phyloP scores from a whole-genome alignment of 2,888 invertebrate species.

The Protodeltote pygarga region DNA sequence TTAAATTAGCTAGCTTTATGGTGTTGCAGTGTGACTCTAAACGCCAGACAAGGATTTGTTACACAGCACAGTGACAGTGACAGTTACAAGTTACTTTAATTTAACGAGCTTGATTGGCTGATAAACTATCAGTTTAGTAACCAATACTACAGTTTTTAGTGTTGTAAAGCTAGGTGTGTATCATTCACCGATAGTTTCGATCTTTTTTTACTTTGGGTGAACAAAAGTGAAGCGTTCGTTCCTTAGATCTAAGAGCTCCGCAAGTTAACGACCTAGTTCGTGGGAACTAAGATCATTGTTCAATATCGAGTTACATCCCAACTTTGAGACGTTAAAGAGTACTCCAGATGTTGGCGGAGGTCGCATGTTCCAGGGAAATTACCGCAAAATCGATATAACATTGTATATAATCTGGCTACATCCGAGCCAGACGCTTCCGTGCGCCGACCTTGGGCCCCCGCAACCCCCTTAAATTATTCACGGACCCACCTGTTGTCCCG shows the following conservation, averaged over 20 bases:
- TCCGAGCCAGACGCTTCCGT: conserved; percentile 82
- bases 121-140: conserved; percentile 5
- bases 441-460: conserved; percentile 79
- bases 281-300: conserved; percentile 21
- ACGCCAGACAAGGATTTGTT: conserved; percentile 28
- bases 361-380: conserved; percentile 57
- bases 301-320: conserved; percentile 39
- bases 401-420: conserved; percentile 77
- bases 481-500: conserved; percentile 78
- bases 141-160: not conserved
- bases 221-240: conserved; percentile 11
- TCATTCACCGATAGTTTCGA: not conserved
- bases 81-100: conserved; percentile 6
- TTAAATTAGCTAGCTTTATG: conserved; percentile 20
- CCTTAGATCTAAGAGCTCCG: conserved; percentile 8
- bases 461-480: conserved; percentile 61
- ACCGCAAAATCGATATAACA: conserved; percentile 73
- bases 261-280: conserved; percentile 25
- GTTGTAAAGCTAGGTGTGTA: not conserved
- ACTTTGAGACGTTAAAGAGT: conserved; percentile 37
- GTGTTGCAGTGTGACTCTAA: conserved; percentile 18
- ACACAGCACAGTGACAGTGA: conserved; percentile 2
- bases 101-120: conserved; percentile 10
- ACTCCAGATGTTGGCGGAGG: conserved; percentile 36
- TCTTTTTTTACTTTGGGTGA: not conserved